A percentile compares a stretch with the other conserved stretches of the same genome.
These are phyloP conservation scores for Elephantulus edwardii DNA, from an alignment of 2,113 vertebrate species.

Conservation along the genomic window DNA sequence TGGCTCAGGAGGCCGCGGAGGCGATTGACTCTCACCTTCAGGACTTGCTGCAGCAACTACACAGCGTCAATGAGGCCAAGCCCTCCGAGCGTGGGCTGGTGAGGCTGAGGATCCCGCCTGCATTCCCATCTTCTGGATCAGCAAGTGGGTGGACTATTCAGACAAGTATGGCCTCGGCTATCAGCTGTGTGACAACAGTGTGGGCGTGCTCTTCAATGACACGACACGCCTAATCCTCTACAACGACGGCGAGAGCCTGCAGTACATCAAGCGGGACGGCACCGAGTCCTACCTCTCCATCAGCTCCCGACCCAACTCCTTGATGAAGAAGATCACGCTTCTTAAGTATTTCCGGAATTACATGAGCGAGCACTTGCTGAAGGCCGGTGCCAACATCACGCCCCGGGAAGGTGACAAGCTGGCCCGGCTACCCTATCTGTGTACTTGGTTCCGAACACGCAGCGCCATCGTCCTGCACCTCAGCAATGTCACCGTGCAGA, in stretches of 20 bases:
- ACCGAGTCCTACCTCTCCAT: slow-evolving; percentile 92
- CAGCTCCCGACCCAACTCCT: slow-evolving; percentile 86
- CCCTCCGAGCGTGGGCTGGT: slow-evolving; percentile 88
- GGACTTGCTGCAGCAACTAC: slow-evolving; percentile 93
- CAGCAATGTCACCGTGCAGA: slow-evolving; percentile 95
- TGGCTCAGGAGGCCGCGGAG: slow-evolving; percentile 82
- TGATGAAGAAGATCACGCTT: slow-evolving; percentile 97
- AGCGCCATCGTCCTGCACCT: slow-evolving; percentile 97
- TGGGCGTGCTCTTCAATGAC: slow-evolving; percentile 97
- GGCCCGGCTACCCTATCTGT: slow-evolving; percentile 93
- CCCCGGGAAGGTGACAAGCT: slow-evolving; percentile 96
- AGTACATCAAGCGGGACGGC: slow-evolving; percentile 94
- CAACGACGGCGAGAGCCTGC: slow-evolving; percentile 92
- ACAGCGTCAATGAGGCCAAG: slow-evolving; percentile 86
- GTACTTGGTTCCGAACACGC: slow-evolving; percentile 96
- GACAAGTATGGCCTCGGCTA: slow-evolving; percentile 99
- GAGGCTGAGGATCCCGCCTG: slow-evolving; percentile 96
- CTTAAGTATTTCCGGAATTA: slow-evolving; percentile 98
- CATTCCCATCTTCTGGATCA: slow-evolving; percentile 99
- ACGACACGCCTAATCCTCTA: slow-evolving; percentile 97
- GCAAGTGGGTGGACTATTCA: slow-evolving; percentile 99
- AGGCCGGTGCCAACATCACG: slow-evolving; percentile 95
- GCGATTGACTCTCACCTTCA: slow-evolving; percentile 83
- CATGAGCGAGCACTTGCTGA: slow-evolving; percentile 98
- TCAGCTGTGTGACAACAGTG: slow-evolving; percentile 98